Percentiles rank a stretch among this genome's conserved stretches.
Evolutionary conservation across 2,888 invertebrate species (phyloP).

Genomic region (Latheticus oryzae): DNA sequence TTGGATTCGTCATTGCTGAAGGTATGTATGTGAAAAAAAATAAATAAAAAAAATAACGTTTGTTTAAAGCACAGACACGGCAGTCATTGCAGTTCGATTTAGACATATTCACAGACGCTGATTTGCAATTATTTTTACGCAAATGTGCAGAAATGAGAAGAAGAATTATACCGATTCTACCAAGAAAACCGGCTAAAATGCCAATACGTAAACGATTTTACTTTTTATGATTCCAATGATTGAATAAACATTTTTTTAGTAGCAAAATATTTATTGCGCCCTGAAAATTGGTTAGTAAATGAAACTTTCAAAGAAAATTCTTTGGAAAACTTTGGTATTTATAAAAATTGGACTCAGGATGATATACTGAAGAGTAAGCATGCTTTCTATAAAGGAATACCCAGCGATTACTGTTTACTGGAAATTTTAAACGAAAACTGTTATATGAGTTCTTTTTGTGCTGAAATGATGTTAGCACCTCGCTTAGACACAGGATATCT

Average conservation of each 20-base stretch:
- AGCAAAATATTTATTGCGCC: constrained; percentile 42
- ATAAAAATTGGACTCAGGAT: constrained; percentile 51
- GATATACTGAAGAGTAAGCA: constrained; percentile 47
- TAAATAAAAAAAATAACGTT: too few species aligned
- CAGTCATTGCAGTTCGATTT: constrained; percentile 1
- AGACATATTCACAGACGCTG: not conserved
- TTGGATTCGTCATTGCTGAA: constrained; percentile 62
- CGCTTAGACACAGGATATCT: constrained; percentile 55
- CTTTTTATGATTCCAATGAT: not conserved
- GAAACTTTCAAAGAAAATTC: constrained; percentile 28
- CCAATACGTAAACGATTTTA: constrained; percentile 47
- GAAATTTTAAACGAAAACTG: constrained; percentile 52
- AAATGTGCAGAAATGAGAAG: constrained; percentile 45
- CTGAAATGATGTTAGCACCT: constrained; percentile 49
- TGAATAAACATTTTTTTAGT: constrained; percentile 37
- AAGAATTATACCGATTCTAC: constrained; percentile 45
- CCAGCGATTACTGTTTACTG: constrained; percentile 52
- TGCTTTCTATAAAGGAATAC: constrained; percentile 51
- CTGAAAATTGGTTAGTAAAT: constrained; percentile 49
- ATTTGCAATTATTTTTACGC: constrained; percentile 26
- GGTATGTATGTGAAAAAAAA: constrained; percentile 52
- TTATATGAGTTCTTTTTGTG: constrained; percentile 46
- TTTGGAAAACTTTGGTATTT: constrained; percentile 48
- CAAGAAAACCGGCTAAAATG: constrained; percentile 47
- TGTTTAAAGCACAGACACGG: constrained; percentile 18